Evolutionary conservation across 2,888 invertebrate species (phyloP), one percentile per base, ranked within the genome.

Genomic region (Drosophila melanosoma): DNA sequence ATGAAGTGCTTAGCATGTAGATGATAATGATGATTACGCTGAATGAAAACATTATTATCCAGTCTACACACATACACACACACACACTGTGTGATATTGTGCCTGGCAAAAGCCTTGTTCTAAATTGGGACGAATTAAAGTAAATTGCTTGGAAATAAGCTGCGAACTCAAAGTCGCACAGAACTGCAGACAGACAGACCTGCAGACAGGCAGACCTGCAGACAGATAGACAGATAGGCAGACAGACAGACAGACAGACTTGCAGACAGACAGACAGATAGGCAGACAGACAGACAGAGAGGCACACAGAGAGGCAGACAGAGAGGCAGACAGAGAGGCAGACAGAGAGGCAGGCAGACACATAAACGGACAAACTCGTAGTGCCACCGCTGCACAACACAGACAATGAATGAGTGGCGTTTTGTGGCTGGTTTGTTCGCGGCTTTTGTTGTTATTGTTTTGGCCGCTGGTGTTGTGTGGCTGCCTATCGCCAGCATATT

Each of bases 131-230:
- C 73, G 84, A 85, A 90, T 89, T 87, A 89, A 86, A 90, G 81
- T 81, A 84, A 91, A 91, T 91, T 86, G 86, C 83, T 79, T 74
- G 82, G 87, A 87, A 86, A 87, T 85, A 87, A 89, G 80, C 68
- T 71, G 40, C 58, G 64, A 64, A 65, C 69, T 56, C 35, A 57
- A 68, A 64, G 53, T 35, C 57, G 64, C 20, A 36, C 29, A 61
- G 51, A 80, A 8, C 62, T 12, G 33, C 35, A 60, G n/a, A 54
- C 38, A 64, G 15, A 33, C 32, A 60, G n/a, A 54, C 38, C 33
- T 29, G 51, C 40, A 61, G 29, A 53, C 52, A 51, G 35, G 17
- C 33, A 52, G 33, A 54, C 53, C 57, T 29, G 36, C 17, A 66
- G 33, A 61, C 33, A 23, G n/a, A n/a, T n/a, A n/a, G n/a, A n/a